A percentile compares a stretch with the other conserved stretches of the same genome.
These are phyloP conservation scores for Xylocampa areola DNA, from an alignment of 2,888 invertebrate species.

Conservation along the genomic window DNA sequence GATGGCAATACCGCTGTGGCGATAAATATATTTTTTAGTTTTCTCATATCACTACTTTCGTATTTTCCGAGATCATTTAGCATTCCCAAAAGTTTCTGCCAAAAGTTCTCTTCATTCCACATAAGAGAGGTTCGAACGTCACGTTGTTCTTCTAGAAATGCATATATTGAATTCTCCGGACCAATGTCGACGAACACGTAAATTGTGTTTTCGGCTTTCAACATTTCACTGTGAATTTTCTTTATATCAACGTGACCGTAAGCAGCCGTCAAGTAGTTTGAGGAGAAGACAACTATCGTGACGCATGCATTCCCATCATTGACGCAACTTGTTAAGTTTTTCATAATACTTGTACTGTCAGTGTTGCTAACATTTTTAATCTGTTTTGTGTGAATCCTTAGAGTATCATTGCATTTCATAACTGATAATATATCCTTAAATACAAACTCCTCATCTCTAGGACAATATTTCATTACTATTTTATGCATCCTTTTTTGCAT, in stretches of 20 bases:
- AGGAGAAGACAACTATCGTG: conserved; percentile 78
- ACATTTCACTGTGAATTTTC: conserved; percentile 82
- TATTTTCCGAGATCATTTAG: conserved; percentile 57
- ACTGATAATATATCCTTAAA: conserved; percentile 76
- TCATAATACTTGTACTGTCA: conserved; percentile 63
- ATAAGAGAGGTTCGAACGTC: conserved; percentile 74
- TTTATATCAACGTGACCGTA: conserved; percentile 83
- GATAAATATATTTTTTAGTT: conserved; percentile 27
- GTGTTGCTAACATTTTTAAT: conserved; percentile 62
- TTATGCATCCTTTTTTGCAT: conserved; percentile 52
- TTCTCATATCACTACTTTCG: conserved; percentile 28
- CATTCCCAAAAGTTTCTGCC: conserved; percentile 73
- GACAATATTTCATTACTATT: conserved; percentile 72
- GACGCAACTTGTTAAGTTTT: conserved; percentile 61
- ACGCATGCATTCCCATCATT: conserved; percentile 63
- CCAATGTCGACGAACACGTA: conserved; percentile 82
- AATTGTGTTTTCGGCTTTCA: conserved; percentile 77
- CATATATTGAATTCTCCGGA: conserved; percentile 83
- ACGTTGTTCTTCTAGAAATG: conserved; percentile 82
- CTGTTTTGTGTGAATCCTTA: conserved; percentile 66
- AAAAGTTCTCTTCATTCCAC: conserved; percentile 82
- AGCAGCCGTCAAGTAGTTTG: conserved; percentile 80
- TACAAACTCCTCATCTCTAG: conserved; percentile 79
- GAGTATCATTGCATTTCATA: conserved; percentile 68
- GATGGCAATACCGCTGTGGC: conserved; percentile 57